These are phyloP conservation scores for Cosmorhoe ocellata DNA, from an alignment of 2,888 invertebrate species.

Conservation along the genomic window DNA sequence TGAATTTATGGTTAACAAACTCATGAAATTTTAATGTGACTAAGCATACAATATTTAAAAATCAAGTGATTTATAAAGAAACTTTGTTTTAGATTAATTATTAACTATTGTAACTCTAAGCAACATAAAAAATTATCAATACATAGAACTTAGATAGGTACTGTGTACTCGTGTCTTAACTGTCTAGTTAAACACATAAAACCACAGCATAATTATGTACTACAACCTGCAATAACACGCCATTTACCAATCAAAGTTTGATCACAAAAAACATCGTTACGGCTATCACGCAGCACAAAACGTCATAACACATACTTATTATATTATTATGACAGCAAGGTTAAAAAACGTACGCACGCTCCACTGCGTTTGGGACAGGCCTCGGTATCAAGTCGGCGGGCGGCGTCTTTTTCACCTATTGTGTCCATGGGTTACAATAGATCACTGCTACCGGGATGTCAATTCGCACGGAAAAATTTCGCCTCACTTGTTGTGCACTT, in stretches of 20 bases:
- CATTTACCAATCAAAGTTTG: too few relatives aligned
- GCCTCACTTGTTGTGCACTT: constrained; percentile 72
- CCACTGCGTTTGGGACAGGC: constrained; percentile 43
- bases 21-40: constrained; percentile 5
- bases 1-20: constrained; percentile 6
- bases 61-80: too few relatives aligned
- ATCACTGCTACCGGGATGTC: constrained; percentile 51
- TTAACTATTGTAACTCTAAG: too few relatives aligned
- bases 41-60: too few relatives aligned
- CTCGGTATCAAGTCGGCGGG: constrained; percentile 35
- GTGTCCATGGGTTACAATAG: constrained; percentile 52
- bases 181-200: too few relatives aligned
- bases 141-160: too few relatives aligned
- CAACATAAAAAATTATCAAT: too few relatives aligned
- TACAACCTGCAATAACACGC: constrained; percentile 33
- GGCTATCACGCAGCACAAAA: constrained; percentile 49
- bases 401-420: constrained; percentile 55
- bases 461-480: constrained; percentile 63
- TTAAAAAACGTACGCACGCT: constrained; percentile 53
- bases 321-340: constrained; percentile 58
- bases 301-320: constrained; percentile 58
- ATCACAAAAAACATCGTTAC: constrained; percentile 54
- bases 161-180: too few relatives aligned
- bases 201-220: constrained; percentile 26
- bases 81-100: too few relatives aligned